phyloP scores from a whole-genome alignment of 2,888 invertebrate species.

The Cheilosia variabilis region DNA sequence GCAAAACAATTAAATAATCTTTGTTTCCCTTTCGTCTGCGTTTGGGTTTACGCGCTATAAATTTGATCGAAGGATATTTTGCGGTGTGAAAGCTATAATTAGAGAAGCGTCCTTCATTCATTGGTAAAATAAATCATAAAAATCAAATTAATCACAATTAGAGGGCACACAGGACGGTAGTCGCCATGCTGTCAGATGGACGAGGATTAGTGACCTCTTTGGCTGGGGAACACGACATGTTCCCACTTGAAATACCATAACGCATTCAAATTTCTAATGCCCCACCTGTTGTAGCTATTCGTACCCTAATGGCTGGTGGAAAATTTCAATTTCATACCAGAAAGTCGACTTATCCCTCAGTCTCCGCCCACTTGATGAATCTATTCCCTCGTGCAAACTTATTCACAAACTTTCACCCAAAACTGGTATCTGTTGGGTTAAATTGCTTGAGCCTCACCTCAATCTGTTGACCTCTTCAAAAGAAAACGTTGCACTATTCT shows the following conservation, averaged over 20 bases:
- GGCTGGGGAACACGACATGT: neutral
- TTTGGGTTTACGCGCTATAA: neutral
- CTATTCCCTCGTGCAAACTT: conserved; percentile 54
- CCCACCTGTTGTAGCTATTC: neutral
- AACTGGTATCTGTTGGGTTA: conserved; percentile 28
- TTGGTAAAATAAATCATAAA: neutral
- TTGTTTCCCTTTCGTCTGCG: neutral
- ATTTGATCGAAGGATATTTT: conserved; percentile 15
- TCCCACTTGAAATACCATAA: conserved; percentile 42
- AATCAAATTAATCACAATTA: conserved; percentile 8
- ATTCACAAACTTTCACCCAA: conserved; percentile 68
- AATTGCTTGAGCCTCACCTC: conserved; percentile 61
- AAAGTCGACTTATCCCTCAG: conserved; percentile 10
- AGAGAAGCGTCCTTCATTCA: neutral
- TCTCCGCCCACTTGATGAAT: conserved; percentile 68
- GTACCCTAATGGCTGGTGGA: conserved; percentile 14
- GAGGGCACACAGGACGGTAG: neutral
- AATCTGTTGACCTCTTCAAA: conserved; percentile 61
- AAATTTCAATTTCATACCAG: conserved; percentile 56
- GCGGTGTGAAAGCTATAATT: conserved; percentile 27
- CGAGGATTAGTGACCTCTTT: neutral
- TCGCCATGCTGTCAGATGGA: neutral
- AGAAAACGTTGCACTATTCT: neutral
- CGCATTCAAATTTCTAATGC: neutral
- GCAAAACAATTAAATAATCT: conserved; percentile 39